Base-by-base conservation (phyloP, 2,888 invertebrate genomes). In the Selenia dentaria region DNA sequence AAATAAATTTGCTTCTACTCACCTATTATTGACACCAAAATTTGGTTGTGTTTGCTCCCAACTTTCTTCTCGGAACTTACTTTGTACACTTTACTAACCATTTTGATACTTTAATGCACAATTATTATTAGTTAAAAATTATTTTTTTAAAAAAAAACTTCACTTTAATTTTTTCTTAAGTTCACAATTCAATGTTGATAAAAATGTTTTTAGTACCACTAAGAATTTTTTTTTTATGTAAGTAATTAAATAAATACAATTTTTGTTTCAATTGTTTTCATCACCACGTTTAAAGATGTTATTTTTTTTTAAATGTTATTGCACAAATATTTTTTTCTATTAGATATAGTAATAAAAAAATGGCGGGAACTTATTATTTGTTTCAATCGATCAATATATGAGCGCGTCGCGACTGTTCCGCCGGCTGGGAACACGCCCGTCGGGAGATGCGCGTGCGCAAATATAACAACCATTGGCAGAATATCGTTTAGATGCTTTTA, bases 1-100 rank as follows among this genome's bases (percentile, higher is more conserved):
- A n/a, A n/a, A n/a, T n/a, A n/a, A n/a, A n/a, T n/a, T n/a, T n/a
- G n/a, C n/a, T n/a, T n/a, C n/a, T n/a, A 77, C 83, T 85, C 56
- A 89, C 88, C 83, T 20, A 87, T 63, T 54, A 89, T 88, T 1
- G 88, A 88, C 86, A 87, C 88, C 2, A 88, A 44, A 12, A 89
- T 60, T 65, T 89, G 88, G 56, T 83, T 82, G 44, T 84, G 83
- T 66, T 87, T 89, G 50, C 84, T 86, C 2, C 87, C 88, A 11
- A 20, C 44, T 9, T 62, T 48, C n/a, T 58, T 55, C 20, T 54
- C 57, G 0, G 75, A 67, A 54, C 54, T 77, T 34, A 85, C 69
- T 64, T 79, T 78, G 22, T 85, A 86, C 65, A 80, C 60, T 74
- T 84, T 82, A 28, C 76, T 85, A 71, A 82, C 83, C 88, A 88